Percentiles rank a stretch among this genome's conserved stretches.
These are phyloP conservation scores for Microdon myrmicae DNA, from an alignment of 2,888 invertebrate species.

Conservation along the genomic window DNA sequence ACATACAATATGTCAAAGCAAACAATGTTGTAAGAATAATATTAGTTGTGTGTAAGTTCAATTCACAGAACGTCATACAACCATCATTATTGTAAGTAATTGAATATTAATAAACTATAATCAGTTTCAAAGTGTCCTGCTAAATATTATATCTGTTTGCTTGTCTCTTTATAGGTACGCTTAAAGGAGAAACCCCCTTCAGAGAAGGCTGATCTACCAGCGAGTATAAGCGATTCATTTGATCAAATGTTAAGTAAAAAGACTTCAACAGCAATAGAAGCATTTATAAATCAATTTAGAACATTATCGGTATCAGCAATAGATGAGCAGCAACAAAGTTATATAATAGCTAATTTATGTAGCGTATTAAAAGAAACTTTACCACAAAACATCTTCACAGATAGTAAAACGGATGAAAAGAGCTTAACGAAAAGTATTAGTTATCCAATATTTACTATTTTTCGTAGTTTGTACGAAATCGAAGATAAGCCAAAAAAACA, in stretches of 20 bases:
- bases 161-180: constrained; percentile 60
- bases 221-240: constrained; percentile 64
- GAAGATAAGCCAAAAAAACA: constrained; percentile 83
- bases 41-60: no score
- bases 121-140: background rate
- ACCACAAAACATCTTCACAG: constrained; percentile 68
- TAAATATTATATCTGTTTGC: no score
- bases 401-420: constrained; percentile 71
- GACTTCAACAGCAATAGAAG: constrained; percentile 63
- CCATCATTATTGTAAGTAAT: no score
- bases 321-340: constrained; percentile 65
- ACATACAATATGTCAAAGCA: no score
- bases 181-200: constrained; percentile 65
- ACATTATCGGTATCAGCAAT: constrained; percentile 61
- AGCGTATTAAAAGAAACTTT: constrained; percentile 64
- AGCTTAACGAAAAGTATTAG: constrained; percentile 79
- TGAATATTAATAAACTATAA: no score
- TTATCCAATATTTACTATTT: constrained; percentile 87
- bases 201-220: constrained; percentile 65
- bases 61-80: no score
- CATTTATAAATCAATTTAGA: constrained; percentile 65
- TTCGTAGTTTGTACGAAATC: constrained; percentile 80
- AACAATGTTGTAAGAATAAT: no score
- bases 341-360: constrained; percentile 64
- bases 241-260: constrained; percentile 63